Evolutionary conservation across 2,888 invertebrate species (phyloP).

Genomic region (Erebia epiphron): DNA sequence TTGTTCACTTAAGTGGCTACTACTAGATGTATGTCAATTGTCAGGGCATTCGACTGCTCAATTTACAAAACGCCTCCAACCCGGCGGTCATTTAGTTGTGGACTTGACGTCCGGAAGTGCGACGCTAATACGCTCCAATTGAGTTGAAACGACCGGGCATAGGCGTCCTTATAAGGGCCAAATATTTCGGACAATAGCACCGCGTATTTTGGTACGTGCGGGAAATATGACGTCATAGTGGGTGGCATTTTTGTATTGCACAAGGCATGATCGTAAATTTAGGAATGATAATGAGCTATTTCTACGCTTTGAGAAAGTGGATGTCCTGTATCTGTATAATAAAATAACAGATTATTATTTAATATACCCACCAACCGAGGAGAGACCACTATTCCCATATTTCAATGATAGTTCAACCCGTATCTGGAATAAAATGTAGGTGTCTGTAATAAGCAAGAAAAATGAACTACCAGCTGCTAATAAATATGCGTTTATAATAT

Average conservation of each 20-base stretch:
- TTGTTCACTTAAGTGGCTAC: slow-evolving; percentile 2
- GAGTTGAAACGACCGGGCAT: slow-evolving; percentile 38
- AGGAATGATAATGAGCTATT: too few relatives aligned
- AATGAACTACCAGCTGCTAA: too few relatives aligned
- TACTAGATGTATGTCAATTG: neutral
- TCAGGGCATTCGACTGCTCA: slow-evolving; percentile 12
- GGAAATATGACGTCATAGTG: slow-evolving; percentile 14
- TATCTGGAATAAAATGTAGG: too few relatives aligned
- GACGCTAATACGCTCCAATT: slow-evolving; percentile 39
- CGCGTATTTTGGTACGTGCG: slow-evolving; percentile 24
- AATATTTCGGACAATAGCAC: slow-evolving; percentile 41
- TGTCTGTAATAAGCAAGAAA: too few relatives aligned
- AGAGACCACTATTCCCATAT: too few relatives aligned
- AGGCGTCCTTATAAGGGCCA: slow-evolving; percentile 39
- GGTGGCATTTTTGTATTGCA: neutral
- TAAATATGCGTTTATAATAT: too few relatives aligned
- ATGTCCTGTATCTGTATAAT: too few relatives aligned
- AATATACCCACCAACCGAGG: too few relatives aligned
- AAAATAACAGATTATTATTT: too few relatives aligned
- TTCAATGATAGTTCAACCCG: too few relatives aligned
- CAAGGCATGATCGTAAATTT: neutral
- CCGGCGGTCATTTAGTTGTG: slow-evolving; percentile 27
- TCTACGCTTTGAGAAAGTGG: too few relatives aligned
- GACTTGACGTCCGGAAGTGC: slow-evolving; percentile 27
- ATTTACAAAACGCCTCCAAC: slow-evolving; percentile 30